Base-by-base conservation (phyloP, 2,797 vertebrate genomes). In the Odontamblyopus lacepedii region DNA sequence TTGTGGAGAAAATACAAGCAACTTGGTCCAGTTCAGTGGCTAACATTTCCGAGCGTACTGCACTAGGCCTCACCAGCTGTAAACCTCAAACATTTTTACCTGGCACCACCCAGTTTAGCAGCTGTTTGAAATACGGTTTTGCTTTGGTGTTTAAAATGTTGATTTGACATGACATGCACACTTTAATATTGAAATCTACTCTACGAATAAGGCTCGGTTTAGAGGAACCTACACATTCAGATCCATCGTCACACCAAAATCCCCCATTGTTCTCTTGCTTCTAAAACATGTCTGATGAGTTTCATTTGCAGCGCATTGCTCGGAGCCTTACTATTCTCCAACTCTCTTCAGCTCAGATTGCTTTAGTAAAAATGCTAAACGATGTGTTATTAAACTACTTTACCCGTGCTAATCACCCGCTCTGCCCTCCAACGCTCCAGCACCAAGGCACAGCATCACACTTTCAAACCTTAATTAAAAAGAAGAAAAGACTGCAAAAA, bases 381-480 rank as follows among this genome's bases (percentile, higher is more conserved):
- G 82, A 83, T 85, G 69, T 74, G 74, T 84, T 92, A 92, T 91
- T 92, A 89, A 92, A 92, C 85, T 83, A 85, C 84, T 85, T 85
- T 89, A 73, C 77, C 82, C 79, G 82, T 84, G 85, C 91, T 91
- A 92, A 92, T 93, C 89, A 89, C 84, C 78, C 60, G 41, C 68
- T 67, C 74, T 80, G 77, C 77, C 70, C 81, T 44, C 76, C 80
- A 87, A 89, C 85, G 84, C 75, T 73, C 78, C 73, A 85, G 82
- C 74, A 87, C 81, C 77, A 76, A 78, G 85, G 84, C 74, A 38
- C 60, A 18, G 77, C 62, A 81, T 92, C 91, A 81, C 92, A 91
- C 81, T 86, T 89, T 90, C 91, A 91, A 91, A 86, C 90, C 82
- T 79, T 89, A 91, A 93, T 93, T 91, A 87, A 87, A 92, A 91